phyloP scores from a whole-genome alignment of 2,888 invertebrate genomes.

The Lycocerus yunnanus region DNA sequence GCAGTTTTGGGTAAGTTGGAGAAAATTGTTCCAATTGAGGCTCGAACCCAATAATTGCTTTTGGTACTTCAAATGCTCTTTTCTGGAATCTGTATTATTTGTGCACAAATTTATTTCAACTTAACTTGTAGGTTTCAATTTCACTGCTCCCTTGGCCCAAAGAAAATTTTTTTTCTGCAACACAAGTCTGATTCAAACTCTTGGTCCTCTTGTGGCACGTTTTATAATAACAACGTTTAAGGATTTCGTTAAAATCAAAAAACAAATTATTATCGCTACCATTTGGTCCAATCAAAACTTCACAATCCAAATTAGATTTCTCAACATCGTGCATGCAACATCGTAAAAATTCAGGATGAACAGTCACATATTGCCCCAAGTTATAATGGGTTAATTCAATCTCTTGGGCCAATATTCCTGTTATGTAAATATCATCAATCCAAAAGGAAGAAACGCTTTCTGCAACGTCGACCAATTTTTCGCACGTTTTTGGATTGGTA shows the following conservation, averaged over 20 bases:
- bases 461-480: conserved; percentile 61
- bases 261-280: conserved; percentile 75
- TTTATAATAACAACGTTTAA: conserved; percentile 63
- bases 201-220: conserved; percentile 59
- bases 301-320: conserved; percentile 64
- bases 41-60: neutral
- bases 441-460: conserved; percentile 74
- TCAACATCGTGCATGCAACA: conserved; percentile 73
- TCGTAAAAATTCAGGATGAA: conserved; percentile 72
- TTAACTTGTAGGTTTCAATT: conserved; percentile 8
- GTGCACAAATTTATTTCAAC: neutral
- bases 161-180: conserved; percentile 54
- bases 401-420: conserved; percentile 73
- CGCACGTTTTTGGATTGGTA: conserved; percentile 68
- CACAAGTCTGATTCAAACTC: conserved; percentile 64
- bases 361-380: conserved; percentile 67
- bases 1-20: neutral
- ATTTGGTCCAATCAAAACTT: conserved; percentile 75
- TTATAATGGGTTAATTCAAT: conserved; percentile 63
- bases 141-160: conserved; percentile 42
- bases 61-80: neutral
- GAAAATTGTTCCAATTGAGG: neutral
- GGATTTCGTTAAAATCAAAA: conserved; percentile 66
- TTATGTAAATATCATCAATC: conserved; percentile 90
- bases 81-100: neutral